Evolutionary conservation across 2,888 invertebrate genomes (phyloP).

Genomic region (Archips crataeganus): DNA sequence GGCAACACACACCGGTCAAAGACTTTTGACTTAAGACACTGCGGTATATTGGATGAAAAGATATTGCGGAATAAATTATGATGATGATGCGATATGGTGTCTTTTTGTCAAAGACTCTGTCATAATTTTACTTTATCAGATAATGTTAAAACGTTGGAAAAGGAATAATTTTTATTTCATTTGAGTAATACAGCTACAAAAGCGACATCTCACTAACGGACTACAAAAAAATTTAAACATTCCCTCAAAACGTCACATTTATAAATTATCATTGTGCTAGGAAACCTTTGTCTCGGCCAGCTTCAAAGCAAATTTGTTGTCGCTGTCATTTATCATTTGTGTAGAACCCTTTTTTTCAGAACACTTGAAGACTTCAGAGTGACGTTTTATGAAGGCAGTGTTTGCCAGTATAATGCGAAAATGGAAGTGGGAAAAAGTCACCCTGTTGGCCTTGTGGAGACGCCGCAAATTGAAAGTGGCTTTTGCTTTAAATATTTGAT

Average conservation of each 20-base stretch:
- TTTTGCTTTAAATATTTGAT: constrained; percentile 13
- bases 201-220: background rate
- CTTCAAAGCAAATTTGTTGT: constrained; percentile 53
- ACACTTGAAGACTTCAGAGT: constrained; percentile 55
- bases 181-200: background rate
- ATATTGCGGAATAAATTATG: too few relatives aligned
- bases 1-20: too few relatives aligned
- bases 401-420: constrained; percentile 47
- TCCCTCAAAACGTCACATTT: constrained; percentile 22
- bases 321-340: constrained; percentile 58
- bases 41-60: too few relatives aligned
- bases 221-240: constrained; percentile 2
- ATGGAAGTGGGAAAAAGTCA: constrained; percentile 28
- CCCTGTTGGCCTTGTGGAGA: constrained; percentile 1
- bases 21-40: too few relatives aligned
- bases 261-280: constrained; percentile 52
- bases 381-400: constrained; percentile 53
- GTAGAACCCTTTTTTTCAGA: constrained; percentile 54
- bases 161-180: background rate
- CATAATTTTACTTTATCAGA: too few relatives aligned
- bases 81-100: too few relatives aligned
- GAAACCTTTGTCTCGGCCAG: constrained; percentile 50
- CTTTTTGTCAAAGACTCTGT: too few relatives aligned
- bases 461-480: constrained; percentile 7
- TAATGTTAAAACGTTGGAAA: too few relatives aligned